Conservation (phyloP, 2,797 vertebrate species). For the Serranus cabrilla region DNA sequence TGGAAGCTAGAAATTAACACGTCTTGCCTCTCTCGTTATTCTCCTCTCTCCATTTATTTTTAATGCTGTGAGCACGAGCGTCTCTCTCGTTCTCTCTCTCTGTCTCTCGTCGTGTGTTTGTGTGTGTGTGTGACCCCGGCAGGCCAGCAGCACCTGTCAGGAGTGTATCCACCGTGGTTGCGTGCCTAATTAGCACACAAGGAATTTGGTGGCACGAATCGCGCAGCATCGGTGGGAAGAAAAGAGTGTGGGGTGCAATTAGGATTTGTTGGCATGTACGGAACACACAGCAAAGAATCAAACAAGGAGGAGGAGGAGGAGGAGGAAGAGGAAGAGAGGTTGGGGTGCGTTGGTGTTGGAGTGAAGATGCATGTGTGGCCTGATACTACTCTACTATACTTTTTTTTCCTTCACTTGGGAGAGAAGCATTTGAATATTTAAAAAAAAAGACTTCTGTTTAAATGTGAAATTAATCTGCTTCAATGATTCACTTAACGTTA, state of each 20-base stretch:
- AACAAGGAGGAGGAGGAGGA: constrained; percentile 59
- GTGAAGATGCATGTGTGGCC: constrained; percentile 65
- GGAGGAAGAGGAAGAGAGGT: constrained; percentile 65
- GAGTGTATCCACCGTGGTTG: constrained; percentile 96
- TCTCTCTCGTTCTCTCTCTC: constrained; percentile 61
- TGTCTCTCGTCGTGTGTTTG: constrained; percentile 44
- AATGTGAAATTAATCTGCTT: not conserved
- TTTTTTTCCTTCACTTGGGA: constrained; percentile 20
- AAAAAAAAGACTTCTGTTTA: not conserved
- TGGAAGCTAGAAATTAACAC: constrained; percentile 99
- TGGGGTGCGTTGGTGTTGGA: constrained; percentile 69
- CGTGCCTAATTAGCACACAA: constrained; percentile 98
- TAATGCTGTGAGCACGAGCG: constrained; percentile 90
- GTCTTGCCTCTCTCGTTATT: constrained; percentile 95
- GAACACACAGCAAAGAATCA: constrained; percentile 61
- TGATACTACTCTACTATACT: constrained; percentile 39
- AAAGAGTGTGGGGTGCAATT: constrained; percentile 87
- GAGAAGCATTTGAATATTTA: not conserved
- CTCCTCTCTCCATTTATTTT: constrained; percentile 91
- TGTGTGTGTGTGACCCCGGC: constrained; percentile 90
- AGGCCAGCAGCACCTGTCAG: constrained; percentile 99
- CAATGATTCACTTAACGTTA: not conserved
- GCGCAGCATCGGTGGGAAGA: constrained; percentile 68
- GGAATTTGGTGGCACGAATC: constrained; percentile 91
- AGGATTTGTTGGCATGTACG: constrained; percentile 89